Conservation (phyloP, 2,797 vertebrate genomes). For the Naso thynnoides region DNA sequence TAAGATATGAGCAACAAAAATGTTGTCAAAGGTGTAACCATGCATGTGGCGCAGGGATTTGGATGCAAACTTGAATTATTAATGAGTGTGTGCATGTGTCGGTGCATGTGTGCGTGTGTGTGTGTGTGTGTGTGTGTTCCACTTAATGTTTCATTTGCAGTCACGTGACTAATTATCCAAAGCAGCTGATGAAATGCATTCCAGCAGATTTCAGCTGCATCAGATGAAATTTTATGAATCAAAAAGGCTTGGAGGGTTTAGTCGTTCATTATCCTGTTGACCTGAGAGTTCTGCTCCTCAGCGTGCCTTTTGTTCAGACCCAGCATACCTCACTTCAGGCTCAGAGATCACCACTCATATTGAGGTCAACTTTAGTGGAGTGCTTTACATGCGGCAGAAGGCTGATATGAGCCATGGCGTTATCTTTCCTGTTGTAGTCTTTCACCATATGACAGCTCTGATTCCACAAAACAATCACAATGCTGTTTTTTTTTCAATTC, state of each 20-base stretch:
- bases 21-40: conserved; percentile 51
- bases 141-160: conserved; percentile 54
- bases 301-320: conserved; percentile 14
- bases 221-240: conserved; percentile 5
- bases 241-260: conserved; percentile 11
- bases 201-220: conserved; percentile 42
- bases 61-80: conserved; percentile 60
- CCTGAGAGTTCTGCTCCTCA: conserved; percentile 27
- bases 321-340: conserved; percentile 21
- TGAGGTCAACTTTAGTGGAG: conserved; percentile 57
- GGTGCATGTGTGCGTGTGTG: conserved; percentile 10
- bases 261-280: conserved; percentile 16
- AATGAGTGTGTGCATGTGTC: conserved; percentile 27
- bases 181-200: conserved; percentile 55
- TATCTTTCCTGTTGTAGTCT: conserved; percentile 40
- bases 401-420: conserved; percentile 34
- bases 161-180: conserved; percentile 63
- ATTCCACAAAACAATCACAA: conserved; percentile 34
- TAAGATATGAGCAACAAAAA: conserved; percentile 32
- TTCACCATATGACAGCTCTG: conserved; percentile 29
- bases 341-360: conserved; percentile 51
- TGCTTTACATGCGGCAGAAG: conserved; percentile 17
- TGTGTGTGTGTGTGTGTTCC: conserved; percentile 32
- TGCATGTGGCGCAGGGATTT: conserved; percentile 54
- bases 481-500: conserved; percentile 37